Evolutionary conservation across 2,113 vertebrate genomes (phyloP).

Genomic region (Pseudorasbora parva): DNA sequence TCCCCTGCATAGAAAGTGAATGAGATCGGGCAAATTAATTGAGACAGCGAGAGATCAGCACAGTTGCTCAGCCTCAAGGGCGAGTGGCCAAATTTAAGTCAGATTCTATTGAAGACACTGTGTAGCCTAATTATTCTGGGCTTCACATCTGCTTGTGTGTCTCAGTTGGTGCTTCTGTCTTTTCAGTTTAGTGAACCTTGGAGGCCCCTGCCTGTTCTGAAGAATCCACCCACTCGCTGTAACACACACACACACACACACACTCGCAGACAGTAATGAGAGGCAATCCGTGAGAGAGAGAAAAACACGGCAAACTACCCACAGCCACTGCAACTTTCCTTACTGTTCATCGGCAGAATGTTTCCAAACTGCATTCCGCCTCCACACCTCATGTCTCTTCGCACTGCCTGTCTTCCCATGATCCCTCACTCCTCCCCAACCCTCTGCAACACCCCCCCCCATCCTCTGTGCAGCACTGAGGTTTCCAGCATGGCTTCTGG

Average conservation of each 20-base stretch:
- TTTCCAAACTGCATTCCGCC: constrained; percentile 72
- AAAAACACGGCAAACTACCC: constrained; percentile 59
- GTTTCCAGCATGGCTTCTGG: constrained; percentile 46
- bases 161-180: constrained; percentile 40
- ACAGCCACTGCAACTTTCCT: constrained; percentile 60
- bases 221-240: constrained; percentile 56
- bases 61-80: constrained; percentile 44
- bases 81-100: constrained; percentile 48
- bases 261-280: constrained; percentile 47
- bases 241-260: constrained; percentile 45
- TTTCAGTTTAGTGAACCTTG: constrained; percentile 60
- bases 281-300: constrained; percentile 43
- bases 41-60: constrained; percentile 46
- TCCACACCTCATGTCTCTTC: constrained; percentile 73
- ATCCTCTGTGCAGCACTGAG: constrained; percentile 41
- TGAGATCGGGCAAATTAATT: constrained; percentile 52
- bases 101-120: constrained; percentile 38
- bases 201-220: constrained; percentile 49
- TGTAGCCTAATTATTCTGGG: constrained; percentile 53
- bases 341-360: constrained; percentile 63
- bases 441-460: background rate
- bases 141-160: constrained; percentile 57
- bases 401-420: constrained; percentile 53
- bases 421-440: constrained; percentile 51
- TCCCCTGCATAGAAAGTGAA: constrained; percentile 40